A percentile compares a stretch with the other conserved stretches of the same genome.
Conservation (phyloP, 2,888 invertebrate species). For the Psococerastis gibbosa region DNA sequence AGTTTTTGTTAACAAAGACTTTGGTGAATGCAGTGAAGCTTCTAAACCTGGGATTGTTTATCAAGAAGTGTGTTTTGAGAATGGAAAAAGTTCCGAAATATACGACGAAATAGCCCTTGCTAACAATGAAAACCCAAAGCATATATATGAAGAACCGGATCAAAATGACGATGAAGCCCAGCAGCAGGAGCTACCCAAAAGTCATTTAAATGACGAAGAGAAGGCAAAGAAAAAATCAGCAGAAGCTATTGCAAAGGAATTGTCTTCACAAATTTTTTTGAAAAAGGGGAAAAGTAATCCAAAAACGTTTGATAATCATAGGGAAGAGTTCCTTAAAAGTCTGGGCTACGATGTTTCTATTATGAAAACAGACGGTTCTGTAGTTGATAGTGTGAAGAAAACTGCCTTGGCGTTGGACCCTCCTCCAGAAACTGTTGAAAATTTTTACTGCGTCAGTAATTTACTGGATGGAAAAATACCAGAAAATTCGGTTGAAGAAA, state of each 20-base stretch:
- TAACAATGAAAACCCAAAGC: not conserved
- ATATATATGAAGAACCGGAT: constrained; percentile 3
- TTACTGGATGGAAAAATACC: not conserved
- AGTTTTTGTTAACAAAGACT: constrained; percentile 3
- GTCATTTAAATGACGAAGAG: constrained; percentile 2
- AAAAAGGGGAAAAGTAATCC: not conserved
- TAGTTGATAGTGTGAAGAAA: not conserved
- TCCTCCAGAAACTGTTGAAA: not conserved
- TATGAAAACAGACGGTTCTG: not conserved
- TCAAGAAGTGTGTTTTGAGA: constrained; percentile 5
- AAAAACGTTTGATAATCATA: not conserved
- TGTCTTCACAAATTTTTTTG: not conserved
- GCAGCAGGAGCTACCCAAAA: not conserved
- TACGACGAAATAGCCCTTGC: not conserved
- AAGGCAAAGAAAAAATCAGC: constrained; percentile 8
- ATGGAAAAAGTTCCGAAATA: not conserved
- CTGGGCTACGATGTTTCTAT: not conserved
- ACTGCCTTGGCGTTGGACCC: not conserved
- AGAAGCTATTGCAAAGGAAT: constrained; percentile 5
- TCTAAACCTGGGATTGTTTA: constrained; percentile 3
- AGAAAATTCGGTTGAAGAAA: not conserved
- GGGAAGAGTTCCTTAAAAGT: constrained; percentile 5
- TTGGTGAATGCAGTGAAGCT: not conserved
- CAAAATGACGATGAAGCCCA: not conserved
- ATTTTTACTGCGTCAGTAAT: not conserved